phyloP scores from a whole-genome alignment of 2,113 vertebrate genomes.

The Columba janthina region DNA sequence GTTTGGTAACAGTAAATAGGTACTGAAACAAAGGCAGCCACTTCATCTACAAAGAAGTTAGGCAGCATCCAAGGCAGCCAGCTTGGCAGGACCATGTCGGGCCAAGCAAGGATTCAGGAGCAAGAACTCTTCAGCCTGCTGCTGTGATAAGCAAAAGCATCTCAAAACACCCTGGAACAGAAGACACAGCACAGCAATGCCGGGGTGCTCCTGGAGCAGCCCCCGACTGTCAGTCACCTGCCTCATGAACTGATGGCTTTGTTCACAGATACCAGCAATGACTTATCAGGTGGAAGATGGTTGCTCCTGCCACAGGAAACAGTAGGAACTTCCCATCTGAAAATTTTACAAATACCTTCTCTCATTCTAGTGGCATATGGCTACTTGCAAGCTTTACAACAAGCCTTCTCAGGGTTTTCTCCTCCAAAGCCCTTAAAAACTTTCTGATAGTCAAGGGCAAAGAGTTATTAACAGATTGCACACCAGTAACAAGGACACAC shows the following conservation, averaged over 20 bases:
- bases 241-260: rapidly evolving
- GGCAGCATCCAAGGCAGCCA: not conserved
- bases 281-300: not conserved
- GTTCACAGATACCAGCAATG: not conserved
- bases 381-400: not conserved
- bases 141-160: not conserved
- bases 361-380: not conserved
- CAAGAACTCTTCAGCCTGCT: not conserved
- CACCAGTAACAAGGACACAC: not conserved
- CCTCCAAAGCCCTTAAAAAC: not conserved
- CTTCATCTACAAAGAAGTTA: not conserved
- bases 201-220: not conserved
- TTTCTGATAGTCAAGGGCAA: not conserved
- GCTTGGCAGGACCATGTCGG: not conserved
- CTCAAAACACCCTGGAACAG: not conserved
- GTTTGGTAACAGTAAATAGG: not conserved
- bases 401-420: not conserved
- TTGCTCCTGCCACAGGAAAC: not conserved
- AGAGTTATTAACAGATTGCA: not conserved
- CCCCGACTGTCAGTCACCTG: not conserved
- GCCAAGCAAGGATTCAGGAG: not conserved
- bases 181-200: not conserved
- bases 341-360: not conserved
- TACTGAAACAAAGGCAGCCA: not conserved
- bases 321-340: not conserved